Percentiles rank a stretch among this genome's conserved stretches.
These are phyloP conservation scores for Bungarus multicinctus DNA, from an alignment of 2,113 vertebrate species.

Conservation along the genomic window DNA sequence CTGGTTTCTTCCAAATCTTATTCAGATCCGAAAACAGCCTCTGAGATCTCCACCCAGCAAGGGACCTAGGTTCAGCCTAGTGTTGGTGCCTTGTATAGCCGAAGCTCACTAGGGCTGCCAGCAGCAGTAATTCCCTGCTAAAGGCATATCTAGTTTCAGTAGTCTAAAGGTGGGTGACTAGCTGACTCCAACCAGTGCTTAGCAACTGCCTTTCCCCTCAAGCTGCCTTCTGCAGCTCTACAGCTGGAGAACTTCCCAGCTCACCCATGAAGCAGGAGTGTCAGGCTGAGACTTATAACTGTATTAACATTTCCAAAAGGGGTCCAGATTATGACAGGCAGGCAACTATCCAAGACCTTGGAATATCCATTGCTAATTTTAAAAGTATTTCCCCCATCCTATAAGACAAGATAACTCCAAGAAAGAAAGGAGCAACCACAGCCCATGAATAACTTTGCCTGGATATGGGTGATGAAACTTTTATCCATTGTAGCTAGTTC, in stretches of 20 bases:
- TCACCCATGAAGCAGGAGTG: not conserved
- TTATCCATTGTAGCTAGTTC: not conserved
- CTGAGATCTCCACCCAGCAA: not conserved
- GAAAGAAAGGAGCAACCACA: not conserved
- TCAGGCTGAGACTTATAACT: not conserved
- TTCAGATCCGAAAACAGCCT: not conserved
- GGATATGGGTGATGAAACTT: not conserved
- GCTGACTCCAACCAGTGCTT: not conserved
- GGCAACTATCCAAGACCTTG: not conserved
- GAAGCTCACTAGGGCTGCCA: not conserved
- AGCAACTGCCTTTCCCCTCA: not conserved
- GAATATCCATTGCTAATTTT: not conserved
- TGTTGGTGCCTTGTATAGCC: not conserved
- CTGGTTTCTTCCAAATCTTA: not conserved
- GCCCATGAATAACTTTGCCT: not conserved
- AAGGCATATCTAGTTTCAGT: not conserved
- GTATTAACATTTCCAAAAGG: not conserved
- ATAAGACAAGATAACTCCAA: not conserved
- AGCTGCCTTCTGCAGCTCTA: not conserved
- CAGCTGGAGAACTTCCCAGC: not conserved
- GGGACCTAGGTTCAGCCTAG: not conserved
- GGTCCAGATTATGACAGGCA: not conserved
- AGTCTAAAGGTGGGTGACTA: not conserved
- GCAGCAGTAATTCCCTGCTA: not conserved
- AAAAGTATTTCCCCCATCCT: not conserved